Base-by-base conservation (phyloP, 2,888 invertebrate species). In the Cephalotes varians region DNA sequence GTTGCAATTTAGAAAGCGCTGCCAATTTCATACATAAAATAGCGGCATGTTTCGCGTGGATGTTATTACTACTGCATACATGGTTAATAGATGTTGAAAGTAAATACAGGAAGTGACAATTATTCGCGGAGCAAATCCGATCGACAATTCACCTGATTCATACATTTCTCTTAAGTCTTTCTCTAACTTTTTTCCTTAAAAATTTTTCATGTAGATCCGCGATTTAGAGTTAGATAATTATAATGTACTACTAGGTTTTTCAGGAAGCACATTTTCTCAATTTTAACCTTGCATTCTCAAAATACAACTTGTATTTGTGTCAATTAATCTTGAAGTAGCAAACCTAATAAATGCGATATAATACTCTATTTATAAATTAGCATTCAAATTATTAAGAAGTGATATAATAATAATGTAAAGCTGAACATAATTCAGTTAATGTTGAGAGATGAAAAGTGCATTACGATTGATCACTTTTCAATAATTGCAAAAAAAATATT, bases 171-270 rank as follows among this genome's bases (percentile, higher is more conserved):
- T 71, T 12, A 21, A n/a, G 62, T 72, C 79, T 84, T 85, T 81
- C 81, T 62, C 64, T 49, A 76, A 51, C 54, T 85, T 77, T 77
- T 84, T 81, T 73, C 67, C 81, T 69, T 73, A 47, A 49, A 72
- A 77, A 44, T 28, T 31, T 47, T 10, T 65, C 18, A 64, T 47
- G 18, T 9, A 65, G 9, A 47, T 44, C 9, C 15, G 6, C 2
- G 21, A 3, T 64, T 58, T 18, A 7, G n/a, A 18, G n/a, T 47
- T 28, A 31, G 4, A 65, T 47, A 5, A 44, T 44, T 5, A n/a
- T 44, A 4, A 9, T 15, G 2, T n/a, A 62, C 1, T 21, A 37
- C 18, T 28, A 64, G 40, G 5, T 34, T 34, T 3, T 12, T 44
- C 44, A 47, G 5, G 18, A 47, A 47, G 18, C 44, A 37, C 37